Evolutionary conservation across 1,140 invertebrate genomes (phyloP).

Genomic region (Temnothorax longispinosus): DNA sequence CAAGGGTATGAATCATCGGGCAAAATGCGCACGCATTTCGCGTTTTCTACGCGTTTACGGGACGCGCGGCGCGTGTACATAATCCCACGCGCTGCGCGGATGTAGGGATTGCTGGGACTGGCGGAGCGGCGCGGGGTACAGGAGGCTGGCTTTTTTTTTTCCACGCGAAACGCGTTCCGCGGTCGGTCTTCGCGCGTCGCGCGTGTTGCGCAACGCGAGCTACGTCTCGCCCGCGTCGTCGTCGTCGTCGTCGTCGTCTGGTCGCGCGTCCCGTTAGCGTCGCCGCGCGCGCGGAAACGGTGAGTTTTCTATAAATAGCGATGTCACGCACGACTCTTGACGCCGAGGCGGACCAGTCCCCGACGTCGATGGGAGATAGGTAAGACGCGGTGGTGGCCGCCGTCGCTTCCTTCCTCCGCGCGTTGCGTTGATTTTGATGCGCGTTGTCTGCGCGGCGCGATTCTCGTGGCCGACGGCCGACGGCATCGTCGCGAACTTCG

Average conservation of each 20-base stretch:
- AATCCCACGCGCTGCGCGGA: background rate
- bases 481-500: background rate
- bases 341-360: background rate
- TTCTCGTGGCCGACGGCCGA: background rate
- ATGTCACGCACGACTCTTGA: background rate
- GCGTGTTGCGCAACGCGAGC: constrained; percentile 35
- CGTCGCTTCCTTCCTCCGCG: background rate
- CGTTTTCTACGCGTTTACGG: constrained; percentile 10
- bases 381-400: background rate
- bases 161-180: constrained; percentile 13
- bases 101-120: too few relatives aligned
- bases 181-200: constrained; percentile 21
- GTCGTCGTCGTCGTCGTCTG: background rate
- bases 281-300: constrained; percentile 50
- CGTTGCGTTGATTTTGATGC: background rate
- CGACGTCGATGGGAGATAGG: background rate
- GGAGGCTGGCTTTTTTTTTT: background rate
- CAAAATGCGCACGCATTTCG: constrained; percentile 24
- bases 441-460: background rate
- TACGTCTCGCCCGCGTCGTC: background rate
- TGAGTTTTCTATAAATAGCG: constrained; percentile 73
- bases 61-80: background rate
- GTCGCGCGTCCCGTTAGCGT: constrained; percentile 20
- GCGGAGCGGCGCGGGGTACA: too few relatives aligned
- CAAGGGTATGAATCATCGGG: constrained; percentile 29